Evolutionary conservation across 1,140 invertebrate species (phyloP), one percentile per base, ranked within the genome.

Genomic region (Polypedilum pembai): DNA sequence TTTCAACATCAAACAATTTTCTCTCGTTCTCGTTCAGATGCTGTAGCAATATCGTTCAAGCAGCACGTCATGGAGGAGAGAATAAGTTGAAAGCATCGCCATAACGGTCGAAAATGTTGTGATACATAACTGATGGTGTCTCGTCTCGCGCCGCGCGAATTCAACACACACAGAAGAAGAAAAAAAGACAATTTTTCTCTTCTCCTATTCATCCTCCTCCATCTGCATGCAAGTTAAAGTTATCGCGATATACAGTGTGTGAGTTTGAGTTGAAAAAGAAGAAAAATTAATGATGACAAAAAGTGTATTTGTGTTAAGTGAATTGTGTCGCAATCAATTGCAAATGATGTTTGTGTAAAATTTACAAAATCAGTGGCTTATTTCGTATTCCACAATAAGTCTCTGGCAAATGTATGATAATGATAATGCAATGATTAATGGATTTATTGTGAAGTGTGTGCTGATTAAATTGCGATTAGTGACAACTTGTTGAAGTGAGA

Each of bases 71-170:
- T 56, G 12, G 45, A 56, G 45, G 45, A 15, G 12, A 56, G 12
- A 56, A 66, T 8, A 66, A 66, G 17, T 20, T 18, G 65, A 21
- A 69, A n/a, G 4, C 45, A 69, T 20, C 18, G 18, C 63, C 18
- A 12, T 12, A 12, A 66, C 15, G 18, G 18, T 69, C 65, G 65
- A 69, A 69, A 69, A 69, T 69, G 65, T 69, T 69, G 65, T 69
- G 65, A 69, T 69, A 69, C 65, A 69, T 21, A 69, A 69, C 65
- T 69, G 65, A 69, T 69, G 65, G 8, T 56, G 45, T 56, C 45
- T 56, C 45, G n/a, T 56, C 45, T 56, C 45, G 45, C 45, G 45
- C 45, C 45, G 45, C 45, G 45, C 1, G 15, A 45, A 12, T 45
- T 45, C 41, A 45, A 45, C 41, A 45, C n/a, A 56, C n/a, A 56